Conservation (phyloP, 2,888 invertebrate species). For the Dorcus hopei region DNA sequence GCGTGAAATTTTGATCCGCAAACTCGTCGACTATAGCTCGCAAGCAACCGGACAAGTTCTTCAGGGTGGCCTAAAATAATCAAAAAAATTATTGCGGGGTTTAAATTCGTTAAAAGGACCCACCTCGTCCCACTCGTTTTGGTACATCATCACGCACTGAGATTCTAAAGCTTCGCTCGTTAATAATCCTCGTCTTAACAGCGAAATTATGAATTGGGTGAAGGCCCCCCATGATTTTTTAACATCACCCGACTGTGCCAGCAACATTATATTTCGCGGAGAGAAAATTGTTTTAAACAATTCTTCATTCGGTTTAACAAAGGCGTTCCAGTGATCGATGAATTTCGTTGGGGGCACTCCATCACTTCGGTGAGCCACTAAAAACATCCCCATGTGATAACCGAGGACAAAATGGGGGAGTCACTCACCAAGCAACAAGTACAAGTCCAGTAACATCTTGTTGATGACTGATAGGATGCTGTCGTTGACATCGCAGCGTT, state of each 20-base stretch:
- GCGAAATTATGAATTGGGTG: constrained; percentile 29
- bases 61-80: constrained; percentile 32
- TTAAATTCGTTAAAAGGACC: background rate
- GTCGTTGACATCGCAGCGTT: constrained; percentile 43
- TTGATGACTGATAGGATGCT: constrained; percentile 32
- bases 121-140: constrained; percentile 59
- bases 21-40: constrained; percentile 24
- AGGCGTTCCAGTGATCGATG: constrained; percentile 7
- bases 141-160: constrained; percentile 65
- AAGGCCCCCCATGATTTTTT: constrained; percentile 33
- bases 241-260: constrained; percentile 27
- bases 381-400: background rate
- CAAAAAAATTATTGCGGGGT: constrained; percentile 3
- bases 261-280: constrained; percentile 35
- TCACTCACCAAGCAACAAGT: constrained; percentile 36
- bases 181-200: constrained; percentile 58
- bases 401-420: too few species aligned
- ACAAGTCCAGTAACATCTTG: constrained; percentile 34
- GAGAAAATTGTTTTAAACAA: constrained; percentile 38
- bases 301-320: constrained; percentile 18
- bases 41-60: constrained; percentile 32
- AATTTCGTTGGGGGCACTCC: constrained; percentile 12
- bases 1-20: constrained; percentile 30
- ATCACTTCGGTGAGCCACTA: constrained; percentile 29
- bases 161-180: constrained; percentile 61